Conservation (phyloP, 64 coral and sea anemone species). For the Catalaphyllia jardinei region DNA sequence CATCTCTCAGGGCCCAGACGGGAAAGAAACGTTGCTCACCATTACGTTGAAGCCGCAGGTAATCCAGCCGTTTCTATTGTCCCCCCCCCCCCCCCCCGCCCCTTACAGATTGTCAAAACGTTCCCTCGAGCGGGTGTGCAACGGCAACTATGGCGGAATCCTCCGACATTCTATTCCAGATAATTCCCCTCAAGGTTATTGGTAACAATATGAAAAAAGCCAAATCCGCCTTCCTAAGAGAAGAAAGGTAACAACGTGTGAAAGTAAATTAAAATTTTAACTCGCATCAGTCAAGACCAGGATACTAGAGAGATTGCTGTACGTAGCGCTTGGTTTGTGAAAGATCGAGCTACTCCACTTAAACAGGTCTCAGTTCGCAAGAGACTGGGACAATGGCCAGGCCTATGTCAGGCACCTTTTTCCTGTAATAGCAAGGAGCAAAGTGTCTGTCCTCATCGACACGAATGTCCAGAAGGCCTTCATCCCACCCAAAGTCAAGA, state of each 20-base stretch:
- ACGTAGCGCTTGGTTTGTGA: slow-evolving; percentile 29
- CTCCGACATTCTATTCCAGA: slow-evolving; percentile 43
- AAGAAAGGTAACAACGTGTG: not conserved
- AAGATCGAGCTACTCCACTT: slow-evolving; percentile 21
- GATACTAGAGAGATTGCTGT: slow-evolving; percentile 12
- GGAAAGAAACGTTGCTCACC: no score
- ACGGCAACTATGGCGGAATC: not conserved
- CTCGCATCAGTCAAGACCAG: slow-evolving; percentile 13
- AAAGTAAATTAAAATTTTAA: slow-evolving; percentile 41
- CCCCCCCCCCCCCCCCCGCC: no score
- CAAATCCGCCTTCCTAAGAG: slow-evolving; percentile 27
- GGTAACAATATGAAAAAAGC: not conserved
- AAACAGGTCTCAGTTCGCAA: no score
- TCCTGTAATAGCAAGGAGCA: no score
- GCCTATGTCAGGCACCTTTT: no score
- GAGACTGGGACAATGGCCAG: no score
- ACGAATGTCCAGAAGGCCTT: no score
- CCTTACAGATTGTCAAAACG: not conserved
- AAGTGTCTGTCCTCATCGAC: no score
- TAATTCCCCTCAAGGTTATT: slow-evolving; percentile 53
- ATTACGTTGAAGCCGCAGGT: no score
- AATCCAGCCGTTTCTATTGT: no score
- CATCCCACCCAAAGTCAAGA: no score
- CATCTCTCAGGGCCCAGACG: no score
- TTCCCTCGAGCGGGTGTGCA: not conserved